Evolutionary conservation across 2,888 invertebrate species (phyloP), one percentile per base, ranked within the genome.

Genomic region (Andrena trimmerana): DNA sequence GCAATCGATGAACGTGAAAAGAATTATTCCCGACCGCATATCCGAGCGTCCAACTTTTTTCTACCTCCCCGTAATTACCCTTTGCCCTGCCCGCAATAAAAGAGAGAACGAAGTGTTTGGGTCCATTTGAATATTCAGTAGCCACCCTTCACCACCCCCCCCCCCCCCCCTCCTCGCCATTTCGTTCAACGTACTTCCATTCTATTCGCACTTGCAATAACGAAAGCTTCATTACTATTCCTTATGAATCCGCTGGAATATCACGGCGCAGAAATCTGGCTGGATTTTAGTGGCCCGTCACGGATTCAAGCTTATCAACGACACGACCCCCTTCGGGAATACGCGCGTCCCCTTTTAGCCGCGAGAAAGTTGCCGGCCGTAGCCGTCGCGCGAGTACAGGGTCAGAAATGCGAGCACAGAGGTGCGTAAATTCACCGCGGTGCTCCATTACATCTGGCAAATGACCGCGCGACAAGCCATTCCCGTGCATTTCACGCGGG

Each of bases 391-490:
- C 42, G 78, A 73, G 59, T 62, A 54, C 60, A 42, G 16, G 52
- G 50, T 67, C 67, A 78, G 82, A 82, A 78, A 74, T 63, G 78
- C 74, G 31, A 31, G 62, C 67, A 48, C 57, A 59, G 62, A 74
- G 63, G 57, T 52, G 42, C 67, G 78, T 83, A 82, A 82, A 78
- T 78, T 82, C 33, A 20, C 50, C 70, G 13, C 33, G 60, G 29
- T 33, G 77, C 83, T 82, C 82, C 78, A 71, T 82, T 83, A 83
- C 70, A 66, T 63, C 73, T 74, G 70, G 83, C 70, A 82, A 83
- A 83, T 83, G 82, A 81, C 81, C 82, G 70, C 52, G 83, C 83
- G 74, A 82, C 83, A 83, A 78, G 69, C 83, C 83, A 74, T 78
- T 70, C 78, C 16, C 78, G 59, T 83, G 75, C 81, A 81, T 81